Base-by-base conservation (phyloP, 2,888 invertebrate genomes). In the Lacanobia wlatinum region DNA sequence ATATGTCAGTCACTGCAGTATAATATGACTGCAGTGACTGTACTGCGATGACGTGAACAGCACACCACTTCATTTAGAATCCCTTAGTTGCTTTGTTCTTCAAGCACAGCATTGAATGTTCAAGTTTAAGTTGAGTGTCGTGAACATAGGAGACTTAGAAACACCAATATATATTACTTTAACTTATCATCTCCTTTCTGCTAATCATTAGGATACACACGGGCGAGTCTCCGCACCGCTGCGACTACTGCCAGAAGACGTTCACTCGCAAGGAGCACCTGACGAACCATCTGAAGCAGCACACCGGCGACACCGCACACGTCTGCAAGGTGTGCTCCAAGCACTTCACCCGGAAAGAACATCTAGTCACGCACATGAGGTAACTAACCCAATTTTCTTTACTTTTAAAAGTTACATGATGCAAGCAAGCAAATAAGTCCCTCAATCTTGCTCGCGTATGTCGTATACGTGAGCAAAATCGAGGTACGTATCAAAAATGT, bases 281-380 rank as follows among this genome's bases (percentile, higher is more conserved):
- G 65, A 97, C 97, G 74, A 97, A 97, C 91, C 96, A 96, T 53
- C 79, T 97, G 86, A 97, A 97, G 84, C 97, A 97, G 86, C 97
- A 97, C 91, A 97, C 97, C 0, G 97, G 97, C 21, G 97, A 97
- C 90, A 97, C 97, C 9, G 97, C 97, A 12, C 97, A 97, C 87
- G 96, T 97, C 83, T 98, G 98, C 93, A 97, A 97, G 86, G 97
- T 98, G 50, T 98, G 98, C 94, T 96, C 97, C 65, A 98, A 98
- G 88, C 97, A 97, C 0, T 98, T 98, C 92, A 97, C 97, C 1
- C 96, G 97, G 87, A 98, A 98, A 92, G 98, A 98, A 87, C 97
- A 97, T 87, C 96, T 98, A 56, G 96, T 97, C 71, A 97, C 97
- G 84, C 98, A 98, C 89, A 98, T 98, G 98, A 96, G 97, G 93